Evolutionary conservation across 1,140 invertebrate genomes (phyloP), one percentile per base, ranked within the genome.

Genomic region (Drosophila subpulchrella): DNA sequence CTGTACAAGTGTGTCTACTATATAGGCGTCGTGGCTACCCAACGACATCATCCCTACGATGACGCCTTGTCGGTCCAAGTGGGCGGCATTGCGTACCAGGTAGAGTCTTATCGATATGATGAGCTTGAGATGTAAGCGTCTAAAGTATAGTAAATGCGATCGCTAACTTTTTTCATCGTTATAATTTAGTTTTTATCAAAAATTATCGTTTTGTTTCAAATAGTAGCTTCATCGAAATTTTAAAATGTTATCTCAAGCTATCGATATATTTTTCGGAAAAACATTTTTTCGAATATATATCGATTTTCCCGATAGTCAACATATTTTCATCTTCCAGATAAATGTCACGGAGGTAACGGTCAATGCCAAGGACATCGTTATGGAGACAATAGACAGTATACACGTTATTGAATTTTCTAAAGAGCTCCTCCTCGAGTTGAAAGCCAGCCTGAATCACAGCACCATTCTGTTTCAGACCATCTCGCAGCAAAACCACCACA

Each of bases 391-490:
- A 1, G 74, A 77, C 42, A 1, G 12, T 0, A 51, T 38, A 0
- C 65, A 70, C 17, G 3, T 6, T 0, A 12, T 77, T 0, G 2
- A 34, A 0, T 0, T 77, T 0, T 77, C 75, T 0, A 0, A 6
- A 0, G 3, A 8, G 0, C 56, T 77, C 0, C 36, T 77, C 0
- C 0, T 0, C 0, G 75, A 77, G 4, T 36, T 77, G 0, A 20
- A 24, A 2, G 0, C 6, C 0, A 46, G 5, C 6, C n/a, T 77
- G 7, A 8, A 42, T 1, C 15, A 51, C 4, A 27, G 24, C 13
- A 15, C 39, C 2, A 11, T 77, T 10, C 51, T 77, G n/a, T 54
- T 77, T 10, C 75, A 77, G 42, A 15, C 61, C 1, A 62, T 77
- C 24, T 77, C 75, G 0, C 75, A 77, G 41, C 34, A 15, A 8